Evolutionary conservation across 2,797 vertebrate genomes (phyloP), one percentile per base, ranked within the genome.

Genomic region (Molossus molossus): DNA sequence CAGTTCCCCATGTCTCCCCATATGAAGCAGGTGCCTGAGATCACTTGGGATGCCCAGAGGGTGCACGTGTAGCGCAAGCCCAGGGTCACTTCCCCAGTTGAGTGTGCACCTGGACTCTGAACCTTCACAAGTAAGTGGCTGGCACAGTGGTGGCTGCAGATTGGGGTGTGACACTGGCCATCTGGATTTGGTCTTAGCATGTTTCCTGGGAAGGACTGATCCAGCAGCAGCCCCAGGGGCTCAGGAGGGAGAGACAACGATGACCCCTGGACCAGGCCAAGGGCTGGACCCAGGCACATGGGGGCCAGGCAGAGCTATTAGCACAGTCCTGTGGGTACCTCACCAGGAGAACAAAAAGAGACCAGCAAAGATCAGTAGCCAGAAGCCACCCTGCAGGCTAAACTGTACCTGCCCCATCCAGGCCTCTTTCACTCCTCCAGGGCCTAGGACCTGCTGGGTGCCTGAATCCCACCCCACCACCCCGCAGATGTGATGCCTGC

Each of bases 61-160:
- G n/a, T 45, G 40, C 40, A 45, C 40, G 11, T 20, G 10, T 5
- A 25, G 25, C 0, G 0, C 4, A 8, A 3, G 2, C 7, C 9
- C 0, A 5, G 53, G 27, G 50, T 14, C 73, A 21, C 50, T 53
- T 67, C 15, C 0, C 37, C 9, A 37, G 7, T 37, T 27, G 48
- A 12, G 29, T 12, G 21, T n/a, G 20, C 3, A 3, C 40, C 33
- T 55, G 65, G 27, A 53, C 33, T 27, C 48, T 0, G 4, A 65
- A 48, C 40, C 69, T 29, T 48, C 69, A 14, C 48, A 4, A 10
- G 12, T 6, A 27, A 62, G 37, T 0, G 0, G 17, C 40, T n/a
- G 25, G 17, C 48, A 2, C 7, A 1, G 12, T 10, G 23, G 45
- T 13, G 58, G 60, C 77, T 33, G 27, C 18, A 12, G 23, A 6